Conservation (phyloP, 2,113 vertebrate genomes). For the Amazona guildingii region DNA sequence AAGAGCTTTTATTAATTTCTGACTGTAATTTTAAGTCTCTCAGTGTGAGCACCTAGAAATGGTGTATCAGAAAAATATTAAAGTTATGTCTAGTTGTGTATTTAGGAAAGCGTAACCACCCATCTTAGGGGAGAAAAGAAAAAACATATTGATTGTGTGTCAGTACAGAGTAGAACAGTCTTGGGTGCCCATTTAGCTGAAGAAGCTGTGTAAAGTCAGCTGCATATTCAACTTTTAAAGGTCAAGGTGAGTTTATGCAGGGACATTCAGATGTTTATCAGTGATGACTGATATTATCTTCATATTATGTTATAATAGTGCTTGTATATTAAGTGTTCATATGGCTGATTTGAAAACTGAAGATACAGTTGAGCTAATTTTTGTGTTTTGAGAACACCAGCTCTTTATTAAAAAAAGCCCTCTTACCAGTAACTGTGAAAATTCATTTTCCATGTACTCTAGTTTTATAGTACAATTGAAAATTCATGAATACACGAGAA, state of each 20-base stretch:
- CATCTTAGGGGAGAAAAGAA: not conserved
- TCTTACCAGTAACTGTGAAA: not conserved
- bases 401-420: not conserved
- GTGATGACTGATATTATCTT: not conserved
- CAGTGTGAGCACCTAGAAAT: not conserved
- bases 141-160: not conserved
- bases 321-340: not conserved
- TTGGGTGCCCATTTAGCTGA: not conserved
- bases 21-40: not conserved
- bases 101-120: not conserved
- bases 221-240: not conserved
- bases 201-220: not conserved
- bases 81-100: not conserved
- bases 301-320: not conserved
- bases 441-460: not conserved
- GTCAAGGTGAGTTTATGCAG: not conserved
- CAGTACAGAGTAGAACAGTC: not conserved
- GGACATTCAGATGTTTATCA: not conserved
- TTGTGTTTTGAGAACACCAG: not conserved
- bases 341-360: not conserved
- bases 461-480: not conserved
- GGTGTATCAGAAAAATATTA: not conserved
- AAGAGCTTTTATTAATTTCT: not conserved
- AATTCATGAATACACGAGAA: not conserved
- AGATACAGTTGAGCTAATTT: rapidly evolving